Percentiles rank a stretch among this genome's conserved stretches.
phyloP scores from a whole-genome alignment of 2,797 vertebrate genomes.

The Lacerta viridis region DNA sequence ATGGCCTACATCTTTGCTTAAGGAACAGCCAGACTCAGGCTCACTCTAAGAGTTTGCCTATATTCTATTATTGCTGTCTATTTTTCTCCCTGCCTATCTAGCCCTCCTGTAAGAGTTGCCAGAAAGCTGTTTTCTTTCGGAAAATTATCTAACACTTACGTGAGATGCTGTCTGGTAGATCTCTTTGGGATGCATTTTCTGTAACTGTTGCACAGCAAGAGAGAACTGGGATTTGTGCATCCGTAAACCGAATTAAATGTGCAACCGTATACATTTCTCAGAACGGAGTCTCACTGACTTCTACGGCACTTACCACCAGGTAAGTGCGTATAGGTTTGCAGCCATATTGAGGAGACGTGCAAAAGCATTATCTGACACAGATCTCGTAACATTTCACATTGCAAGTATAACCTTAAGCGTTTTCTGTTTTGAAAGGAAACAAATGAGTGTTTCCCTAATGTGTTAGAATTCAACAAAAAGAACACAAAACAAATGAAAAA shows the following conservation, averaged over 20 bases:
- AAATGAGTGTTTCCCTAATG: not conserved
- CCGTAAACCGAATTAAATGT: not conserved
- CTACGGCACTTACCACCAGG: too few species aligned
- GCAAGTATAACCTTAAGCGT: constrained; percentile 7
- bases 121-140: too few species aligned
- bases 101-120: too few species aligned
- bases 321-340: too few species aligned
- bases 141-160: not conserved
- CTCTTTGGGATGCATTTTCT: not conserved
- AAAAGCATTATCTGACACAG: constrained; percentile 10
- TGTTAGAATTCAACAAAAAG: constrained; percentile 9
- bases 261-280: too few species aligned
- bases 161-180: not conserved
- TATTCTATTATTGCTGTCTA: too few species aligned
- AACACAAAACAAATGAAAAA: not conserved
- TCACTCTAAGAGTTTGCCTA: too few species aligned
- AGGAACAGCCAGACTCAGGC: too few species aligned
- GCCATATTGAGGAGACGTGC: not conserved
- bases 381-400: not conserved
- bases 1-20: too few species aligned
- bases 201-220: not conserved
- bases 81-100: too few species aligned
- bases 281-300: too few species aligned
- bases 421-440: constrained; percentile 16
- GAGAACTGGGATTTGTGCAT: not conserved